A percentile compares a stretch with the other conserved stretches of the same genome.
phyloP scores from a whole-genome alignment of 1,140 invertebrate genomes.

The Eurytemora carolleeae region DNA sequence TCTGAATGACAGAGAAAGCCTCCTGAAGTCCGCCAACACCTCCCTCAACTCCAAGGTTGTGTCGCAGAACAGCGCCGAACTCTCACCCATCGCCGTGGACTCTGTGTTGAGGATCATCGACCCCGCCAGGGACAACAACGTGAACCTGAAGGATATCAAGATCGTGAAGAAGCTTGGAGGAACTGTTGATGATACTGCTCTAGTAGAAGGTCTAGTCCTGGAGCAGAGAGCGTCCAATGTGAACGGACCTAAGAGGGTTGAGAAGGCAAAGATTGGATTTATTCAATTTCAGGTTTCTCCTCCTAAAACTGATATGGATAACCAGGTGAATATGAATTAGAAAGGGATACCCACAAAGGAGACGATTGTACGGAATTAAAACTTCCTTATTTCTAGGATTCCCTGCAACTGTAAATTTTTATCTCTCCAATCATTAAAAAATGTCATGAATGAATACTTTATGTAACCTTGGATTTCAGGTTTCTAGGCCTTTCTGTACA shows the following conservation, averaged over 20 bases:
- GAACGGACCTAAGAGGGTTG: constrained; percentile 74
- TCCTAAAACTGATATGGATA: constrained; percentile 75
- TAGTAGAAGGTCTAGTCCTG: constrained; percentile 86
- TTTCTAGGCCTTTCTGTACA: no score
- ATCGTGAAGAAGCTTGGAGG: constrained; percentile 88
- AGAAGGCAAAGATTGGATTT: constrained; percentile 95
- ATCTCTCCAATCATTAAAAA: no score
- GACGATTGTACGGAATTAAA: no score
- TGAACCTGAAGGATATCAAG: constrained; percentile 71
- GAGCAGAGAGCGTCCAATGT: constrained; percentile 62
- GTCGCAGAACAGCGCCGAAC: constrained; percentile 79
- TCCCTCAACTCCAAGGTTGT: constrained; percentile 98
- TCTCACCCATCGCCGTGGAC: constrained; percentile 91
- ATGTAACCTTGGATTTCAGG: no score
- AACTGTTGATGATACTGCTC: constrained; percentile 90
- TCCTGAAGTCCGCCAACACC: constrained; percentile 87
- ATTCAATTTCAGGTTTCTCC: constrained; percentile 99
- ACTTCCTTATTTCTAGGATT: no score
- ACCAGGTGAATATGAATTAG: no score
- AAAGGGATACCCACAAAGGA: no score
- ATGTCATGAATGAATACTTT: no score
- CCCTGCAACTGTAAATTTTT: no score
- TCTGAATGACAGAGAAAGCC: constrained; percentile 59
- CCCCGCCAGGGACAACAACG: constrained; percentile 38
- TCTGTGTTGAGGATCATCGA: constrained; percentile 74